These are phyloP conservation scores for Thaleichthys pacificus DNA, from an alignment of 2,797 vertebrate genomes.

Conservation along the genomic window DNA sequence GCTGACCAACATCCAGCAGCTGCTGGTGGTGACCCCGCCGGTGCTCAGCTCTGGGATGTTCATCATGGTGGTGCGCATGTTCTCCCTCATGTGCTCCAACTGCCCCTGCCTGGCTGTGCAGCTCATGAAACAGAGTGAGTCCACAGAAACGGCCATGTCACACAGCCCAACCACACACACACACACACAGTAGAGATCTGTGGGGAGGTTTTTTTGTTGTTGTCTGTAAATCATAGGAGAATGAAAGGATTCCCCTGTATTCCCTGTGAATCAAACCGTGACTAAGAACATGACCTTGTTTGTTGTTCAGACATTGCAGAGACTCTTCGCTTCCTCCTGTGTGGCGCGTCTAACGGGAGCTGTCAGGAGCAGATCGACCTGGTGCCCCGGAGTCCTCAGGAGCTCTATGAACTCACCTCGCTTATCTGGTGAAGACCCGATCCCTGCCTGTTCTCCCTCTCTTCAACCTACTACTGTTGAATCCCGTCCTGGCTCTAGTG, in stretches of 20 bases:
- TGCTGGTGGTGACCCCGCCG: conserved; percentile 96
- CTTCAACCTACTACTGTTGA: background rate
- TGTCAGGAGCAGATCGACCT: conserved; percentile 99
- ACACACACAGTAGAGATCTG: background rate
- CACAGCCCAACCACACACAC: background rate
- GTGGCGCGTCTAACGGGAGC: conserved; percentile 95
- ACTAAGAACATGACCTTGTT: too few species aligned
- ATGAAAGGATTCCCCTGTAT: too few species aligned
- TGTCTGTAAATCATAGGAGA: too few species aligned
- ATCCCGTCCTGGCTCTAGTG: too few species aligned
- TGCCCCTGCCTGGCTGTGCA: conserved; percentile 96
- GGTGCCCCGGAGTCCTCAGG: conserved; percentile 96
- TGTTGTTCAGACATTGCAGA: conserved; percentile 92
- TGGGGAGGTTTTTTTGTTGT: too few species aligned
- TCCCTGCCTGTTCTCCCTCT: background rate
- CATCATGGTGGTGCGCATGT: conserved; percentile 99
- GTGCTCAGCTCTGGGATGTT: conserved; percentile 99
- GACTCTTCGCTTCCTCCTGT: conserved; percentile 96
- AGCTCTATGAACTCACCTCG: conserved; percentile 97
- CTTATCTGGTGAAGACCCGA: conserved; percentile 89
- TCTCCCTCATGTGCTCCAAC: conserved; percentile 99
- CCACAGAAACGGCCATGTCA: too few species aligned
- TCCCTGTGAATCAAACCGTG: too few species aligned
- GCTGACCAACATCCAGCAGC: conserved; percentile 97
- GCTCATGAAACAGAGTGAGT: conserved; percentile 99